A percentile compares a stretch with the other conserved stretches of the same genome.
These are phyloP conservation scores for Scleropages formosus DNA, from an alignment of 2,797 vertebrate genomes.

Conservation along the genomic window DNA sequence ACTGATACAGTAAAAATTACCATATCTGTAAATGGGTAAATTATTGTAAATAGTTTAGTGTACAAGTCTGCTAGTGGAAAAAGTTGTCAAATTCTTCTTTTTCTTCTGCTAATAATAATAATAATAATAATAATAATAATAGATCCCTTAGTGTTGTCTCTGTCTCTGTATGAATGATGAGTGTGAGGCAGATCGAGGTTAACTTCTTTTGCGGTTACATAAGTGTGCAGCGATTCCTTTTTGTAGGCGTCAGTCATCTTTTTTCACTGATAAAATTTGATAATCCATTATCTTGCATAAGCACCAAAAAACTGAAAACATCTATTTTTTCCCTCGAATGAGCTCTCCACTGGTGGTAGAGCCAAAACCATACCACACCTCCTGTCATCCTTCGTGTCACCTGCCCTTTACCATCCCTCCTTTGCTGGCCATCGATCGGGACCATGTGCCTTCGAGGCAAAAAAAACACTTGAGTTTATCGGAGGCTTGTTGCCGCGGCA, in stretches of 20 bases:
- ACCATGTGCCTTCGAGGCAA: not conserved
- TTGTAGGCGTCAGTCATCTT: not conserved
- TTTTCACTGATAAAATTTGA: not conserved
- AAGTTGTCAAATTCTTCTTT: too few species aligned
- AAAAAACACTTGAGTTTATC: not conserved
- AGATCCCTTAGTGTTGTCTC: too few species aligned
- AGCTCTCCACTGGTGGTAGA: not conserved
- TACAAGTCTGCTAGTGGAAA: too few species aligned
- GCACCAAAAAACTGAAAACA: not conserved
- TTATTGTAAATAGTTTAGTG: too few species aligned
- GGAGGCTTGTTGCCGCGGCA: constrained; percentile 14
- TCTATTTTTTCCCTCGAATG: not conserved
- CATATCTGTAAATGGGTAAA: too few species aligned
- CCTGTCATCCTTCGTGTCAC: not conserved
- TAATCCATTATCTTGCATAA: constrained; percentile 20
- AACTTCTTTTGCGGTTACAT: not conserved
- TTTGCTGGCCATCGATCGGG: not conserved
- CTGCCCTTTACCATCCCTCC: not conserved
- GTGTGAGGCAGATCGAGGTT: not conserved
- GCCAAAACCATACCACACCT: not conserved
- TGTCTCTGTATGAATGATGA: not conserved
- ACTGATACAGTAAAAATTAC: too few species aligned
- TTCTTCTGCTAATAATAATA: too few species aligned
- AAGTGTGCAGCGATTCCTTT: not conserved
- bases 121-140: too few species aligned